These are phyloP conservation scores for Pomacea canaliculata DNA, from an alignment of 2,888 invertebrate genomes.

Conservation along the genomic window DNA sequence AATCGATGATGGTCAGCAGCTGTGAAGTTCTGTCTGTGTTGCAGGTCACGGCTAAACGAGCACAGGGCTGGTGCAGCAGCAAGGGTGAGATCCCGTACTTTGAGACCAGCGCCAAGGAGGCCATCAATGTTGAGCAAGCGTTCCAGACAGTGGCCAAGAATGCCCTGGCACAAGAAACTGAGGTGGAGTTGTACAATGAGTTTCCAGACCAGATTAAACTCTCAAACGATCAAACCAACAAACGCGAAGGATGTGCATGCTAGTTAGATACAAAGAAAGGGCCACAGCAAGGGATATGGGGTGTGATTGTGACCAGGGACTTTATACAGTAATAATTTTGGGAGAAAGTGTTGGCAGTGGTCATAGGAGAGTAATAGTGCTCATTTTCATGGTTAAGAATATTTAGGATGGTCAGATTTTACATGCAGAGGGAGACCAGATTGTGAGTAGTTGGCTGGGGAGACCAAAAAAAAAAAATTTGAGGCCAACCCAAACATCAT, in stretches of 20 bases:
- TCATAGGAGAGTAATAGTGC: background rate
- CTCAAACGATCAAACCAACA: conserved; percentile 59
- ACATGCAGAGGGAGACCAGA: too few species aligned
- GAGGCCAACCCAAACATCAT: too few species aligned
- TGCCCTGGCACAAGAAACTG: conserved; percentile 84
- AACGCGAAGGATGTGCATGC: conserved; percentile 58
- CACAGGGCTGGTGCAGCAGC: conserved; percentile 98
- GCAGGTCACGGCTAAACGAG: conserved; percentile 70
- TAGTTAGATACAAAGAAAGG: conserved; percentile 28
- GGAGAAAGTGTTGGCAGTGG: background rate
- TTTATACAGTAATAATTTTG: background rate
- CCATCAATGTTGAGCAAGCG: conserved; percentile 98
- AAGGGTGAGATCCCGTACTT: conserved; percentile 99
- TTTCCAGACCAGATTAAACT: conserved; percentile 92
- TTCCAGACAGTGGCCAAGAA: conserved; percentile 99
- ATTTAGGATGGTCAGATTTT: too few species aligned
- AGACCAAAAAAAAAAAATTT: too few species aligned
- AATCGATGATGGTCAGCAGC: too few species aligned
- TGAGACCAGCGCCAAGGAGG: conserved; percentile 99
- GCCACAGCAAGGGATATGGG: background rate
- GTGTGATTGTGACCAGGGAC: background rate
- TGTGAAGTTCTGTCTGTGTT: background rate
- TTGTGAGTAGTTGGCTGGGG: too few species aligned
- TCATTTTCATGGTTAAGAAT: too few species aligned
- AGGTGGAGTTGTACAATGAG: conserved; percentile 95